These are phyloP conservation scores for Collichthys lucidus DNA, from an alignment of 2,113 vertebrate genomes.

Conservation along the genomic window DNA sequence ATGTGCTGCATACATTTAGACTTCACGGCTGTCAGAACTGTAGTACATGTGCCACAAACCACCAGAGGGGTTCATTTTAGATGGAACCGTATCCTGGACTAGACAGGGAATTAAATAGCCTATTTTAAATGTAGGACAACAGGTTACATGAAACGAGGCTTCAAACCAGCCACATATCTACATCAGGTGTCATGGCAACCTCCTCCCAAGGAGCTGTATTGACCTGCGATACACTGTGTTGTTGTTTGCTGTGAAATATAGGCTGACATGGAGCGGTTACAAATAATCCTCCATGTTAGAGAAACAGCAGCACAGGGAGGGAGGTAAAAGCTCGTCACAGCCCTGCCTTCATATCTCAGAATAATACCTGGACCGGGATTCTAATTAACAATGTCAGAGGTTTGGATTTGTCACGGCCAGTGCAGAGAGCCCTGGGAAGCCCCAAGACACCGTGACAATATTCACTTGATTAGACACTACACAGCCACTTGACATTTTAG, in stretches of 20 bases:
- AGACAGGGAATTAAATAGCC: constrained; percentile 58
- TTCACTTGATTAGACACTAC: constrained; percentile 29
- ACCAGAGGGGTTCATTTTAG: constrained; percentile 54
- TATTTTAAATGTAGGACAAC: constrained; percentile 72
- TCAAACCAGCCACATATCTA: constrained; percentile 53
- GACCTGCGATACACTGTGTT: constrained; percentile 65
- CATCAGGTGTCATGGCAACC: constrained; percentile 73
- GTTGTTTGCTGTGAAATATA: constrained; percentile 51
- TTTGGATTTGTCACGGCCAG: constrained; percentile 49
- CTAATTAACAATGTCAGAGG: constrained; percentile 49
- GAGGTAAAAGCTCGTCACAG: constrained; percentile 16
- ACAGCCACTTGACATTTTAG: constrained; percentile 40
- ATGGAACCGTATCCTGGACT: constrained; percentile 33
- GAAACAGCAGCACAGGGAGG: constrained; percentile 9
- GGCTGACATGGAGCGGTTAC: constrained; percentile 54
- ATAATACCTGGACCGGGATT: constrained; percentile 47
- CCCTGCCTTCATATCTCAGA: constrained; percentile 23
- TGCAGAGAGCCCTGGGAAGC: constrained; percentile 44
- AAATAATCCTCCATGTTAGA: constrained; percentile 56
- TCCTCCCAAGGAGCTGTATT: constrained; percentile 59
- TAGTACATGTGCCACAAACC: constrained; percentile 43
- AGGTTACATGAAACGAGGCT: constrained; percentile 63
- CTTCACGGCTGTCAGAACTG: constrained; percentile 22
- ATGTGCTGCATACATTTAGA: constrained; percentile 12
- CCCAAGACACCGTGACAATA: constrained; percentile 38